A percentile compares a stretch with the other conserved stretches of the same genome.
Evolutionary conservation across 2,888 invertebrate genomes (phyloP).

Genomic region (Oasisia sp.): DNA sequence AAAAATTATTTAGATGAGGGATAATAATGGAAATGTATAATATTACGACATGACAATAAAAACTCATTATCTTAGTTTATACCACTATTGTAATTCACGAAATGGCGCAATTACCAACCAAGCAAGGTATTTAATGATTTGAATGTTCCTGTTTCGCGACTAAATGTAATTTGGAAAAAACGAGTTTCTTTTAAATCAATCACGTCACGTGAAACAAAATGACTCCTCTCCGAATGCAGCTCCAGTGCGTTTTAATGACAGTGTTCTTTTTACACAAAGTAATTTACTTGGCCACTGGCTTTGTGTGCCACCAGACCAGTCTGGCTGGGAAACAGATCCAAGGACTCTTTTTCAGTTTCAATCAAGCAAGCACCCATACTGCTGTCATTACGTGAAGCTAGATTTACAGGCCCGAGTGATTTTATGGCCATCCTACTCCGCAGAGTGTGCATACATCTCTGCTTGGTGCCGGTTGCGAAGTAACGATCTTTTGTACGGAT

Average conservation of each 20-base stretch:
- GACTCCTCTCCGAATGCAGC: background rate
- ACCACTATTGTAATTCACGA: too few relatives aligned
- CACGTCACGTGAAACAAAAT: background rate
- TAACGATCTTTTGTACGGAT: background rate
- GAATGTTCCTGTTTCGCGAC: too few relatives aligned
- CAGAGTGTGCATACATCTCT: background rate
- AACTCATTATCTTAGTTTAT: too few relatives aligned
- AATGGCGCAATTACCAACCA: too few relatives aligned
- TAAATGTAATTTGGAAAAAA: background rate
- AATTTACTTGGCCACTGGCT: background rate
- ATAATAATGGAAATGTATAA: too few relatives aligned
- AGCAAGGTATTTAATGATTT: too few relatives aligned
- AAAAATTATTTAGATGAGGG: too few relatives aligned
- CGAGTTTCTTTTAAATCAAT: background rate
- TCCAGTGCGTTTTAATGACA: background rate
- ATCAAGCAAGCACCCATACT: background rate
- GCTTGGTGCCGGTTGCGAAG: too few relatives aligned
- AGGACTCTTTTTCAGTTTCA: background rate
- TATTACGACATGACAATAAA: too few relatives aligned
- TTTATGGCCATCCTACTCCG: background rate
- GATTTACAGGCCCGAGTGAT: background rate
- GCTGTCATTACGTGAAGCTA: background rate
- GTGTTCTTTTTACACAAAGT: background rate
- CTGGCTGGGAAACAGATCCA: background rate
- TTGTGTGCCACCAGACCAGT: background rate